A percentile compares a stretch with the other conserved stretches of the same genome.
These are phyloP conservation scores for Pomatostomus ruficeps DNA, from an alignment of 2,113 vertebrate genomes.

Conservation along the genomic window DNA sequence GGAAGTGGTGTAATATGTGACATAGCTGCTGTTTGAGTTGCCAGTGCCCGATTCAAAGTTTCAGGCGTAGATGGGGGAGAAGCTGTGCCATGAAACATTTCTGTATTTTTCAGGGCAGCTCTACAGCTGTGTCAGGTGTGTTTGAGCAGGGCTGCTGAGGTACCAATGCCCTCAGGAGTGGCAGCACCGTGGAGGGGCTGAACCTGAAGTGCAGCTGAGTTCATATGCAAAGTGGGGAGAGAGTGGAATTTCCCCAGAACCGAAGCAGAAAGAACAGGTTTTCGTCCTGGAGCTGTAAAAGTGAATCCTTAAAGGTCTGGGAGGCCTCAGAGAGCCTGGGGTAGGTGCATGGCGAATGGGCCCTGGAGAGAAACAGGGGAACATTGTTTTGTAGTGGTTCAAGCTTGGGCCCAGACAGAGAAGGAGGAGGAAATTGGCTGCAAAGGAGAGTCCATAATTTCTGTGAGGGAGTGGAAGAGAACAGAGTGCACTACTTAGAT, in stretches of 20 bases:
- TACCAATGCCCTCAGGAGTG: neutral
- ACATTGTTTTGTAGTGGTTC: constrained; percentile 5
- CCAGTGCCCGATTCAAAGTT: neutral
- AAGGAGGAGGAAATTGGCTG: constrained; percentile 37
- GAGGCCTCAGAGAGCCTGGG: neutral
- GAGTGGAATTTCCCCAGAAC: constrained; percentile 12
- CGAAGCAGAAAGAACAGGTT: neutral
- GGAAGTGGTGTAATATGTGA: neutral
- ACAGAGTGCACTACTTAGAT: constrained; percentile 5
- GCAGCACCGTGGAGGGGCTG: neutral
- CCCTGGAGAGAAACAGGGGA: neutral
- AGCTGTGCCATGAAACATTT: neutral
- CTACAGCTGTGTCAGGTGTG: rapidly evolving
- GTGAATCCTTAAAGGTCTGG: neutral
- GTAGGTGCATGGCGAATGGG: neutral
- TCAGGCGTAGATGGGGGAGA: neutral
- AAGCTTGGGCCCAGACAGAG: neutral
- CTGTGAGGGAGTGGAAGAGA: constrained; percentile 22
- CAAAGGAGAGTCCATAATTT: neutral
- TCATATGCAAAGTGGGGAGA: neutral
- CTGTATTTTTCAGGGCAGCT: neutral
- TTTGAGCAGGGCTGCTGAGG: neutral
- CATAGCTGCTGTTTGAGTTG: neutral
- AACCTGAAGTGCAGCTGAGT: neutral
- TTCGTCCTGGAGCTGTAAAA: neutral